Evolutionary conservation across 2,888 invertebrate species (phyloP).

Genomic region (Drosophila kambysellisi): DNA sequence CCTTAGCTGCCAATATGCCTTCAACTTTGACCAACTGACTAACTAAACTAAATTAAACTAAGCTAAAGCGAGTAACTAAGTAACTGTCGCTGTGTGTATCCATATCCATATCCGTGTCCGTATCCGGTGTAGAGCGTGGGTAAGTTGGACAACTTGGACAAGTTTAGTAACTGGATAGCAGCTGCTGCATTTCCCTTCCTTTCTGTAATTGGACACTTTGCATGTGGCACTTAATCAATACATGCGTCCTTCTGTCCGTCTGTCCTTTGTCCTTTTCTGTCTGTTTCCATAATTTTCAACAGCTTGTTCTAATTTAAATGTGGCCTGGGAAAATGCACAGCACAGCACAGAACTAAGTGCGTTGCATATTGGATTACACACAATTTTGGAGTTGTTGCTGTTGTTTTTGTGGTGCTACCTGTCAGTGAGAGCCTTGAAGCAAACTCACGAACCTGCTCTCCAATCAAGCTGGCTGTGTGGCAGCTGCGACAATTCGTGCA

Average conservation of each 20-base stretch:
- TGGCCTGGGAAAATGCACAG: conserved; percentile 57
- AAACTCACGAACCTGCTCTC: conserved; percentile 57
- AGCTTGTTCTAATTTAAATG: conserved; percentile 65
- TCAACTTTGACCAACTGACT: conserved; percentile 1
- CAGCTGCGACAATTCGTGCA: conserved; percentile 55
- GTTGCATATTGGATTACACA: conserved; percentile 61
- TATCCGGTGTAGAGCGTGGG: conserved; percentile 54
- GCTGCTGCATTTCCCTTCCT: conserved; percentile 62
- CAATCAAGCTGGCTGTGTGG: conserved; percentile 10
- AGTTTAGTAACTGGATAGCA: conserved; percentile 51
- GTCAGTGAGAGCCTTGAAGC: conserved; percentile 32
- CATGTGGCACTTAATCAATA: conserved; percentile 63
- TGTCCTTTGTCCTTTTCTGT: conserved; percentile 1
- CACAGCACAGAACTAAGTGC: conserved; percentile 22
- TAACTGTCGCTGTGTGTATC: conserved; percentile 22
- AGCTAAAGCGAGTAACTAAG: background rate
- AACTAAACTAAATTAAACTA: background rate
- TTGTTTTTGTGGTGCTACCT: conserved; percentile 35
- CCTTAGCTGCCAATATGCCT: background rate
- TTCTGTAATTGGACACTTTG: conserved; percentile 67
- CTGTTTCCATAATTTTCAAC: conserved; percentile 59
- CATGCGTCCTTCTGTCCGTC: conserved; percentile 18
- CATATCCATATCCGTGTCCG: conserved; percentile 53
- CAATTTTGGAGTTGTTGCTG: conserved; percentile 4
- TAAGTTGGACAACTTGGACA: conserved; percentile 7